Evolutionary conservation across 2,888 invertebrate species (phyloP).

Genomic region (Brenthis daphne): DNA sequence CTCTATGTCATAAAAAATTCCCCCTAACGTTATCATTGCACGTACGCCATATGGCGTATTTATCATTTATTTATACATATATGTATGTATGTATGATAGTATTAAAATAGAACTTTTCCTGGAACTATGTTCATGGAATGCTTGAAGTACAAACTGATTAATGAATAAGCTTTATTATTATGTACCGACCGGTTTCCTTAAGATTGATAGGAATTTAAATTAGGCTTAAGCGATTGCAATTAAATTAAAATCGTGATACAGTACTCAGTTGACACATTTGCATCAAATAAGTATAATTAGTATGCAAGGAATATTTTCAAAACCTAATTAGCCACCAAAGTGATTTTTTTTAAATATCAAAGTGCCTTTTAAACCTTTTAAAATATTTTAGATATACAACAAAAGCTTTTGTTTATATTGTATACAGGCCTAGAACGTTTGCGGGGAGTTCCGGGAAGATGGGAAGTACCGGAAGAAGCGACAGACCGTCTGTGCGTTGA

Average conservation of each 20-base stretch:
- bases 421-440: slow-evolving; percentile 62
- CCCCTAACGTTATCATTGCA: background rate
- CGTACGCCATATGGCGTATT: slow-evolving; percentile 1
- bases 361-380: background rate
- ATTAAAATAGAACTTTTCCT: slow-evolving; percentile 8
- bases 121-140: background rate
- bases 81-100: background rate
- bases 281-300: too few relatives aligned
- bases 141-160: background rate
- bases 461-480: slow-evolving; percentile 88
- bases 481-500: slow-evolving; percentile 95
- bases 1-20: background rate
- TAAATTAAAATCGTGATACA: too few relatives aligned
- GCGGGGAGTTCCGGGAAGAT: slow-evolving; percentile 76
- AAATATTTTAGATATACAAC: background rate
- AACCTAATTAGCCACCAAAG: too few relatives aligned
- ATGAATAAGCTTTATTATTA: too few relatives aligned
- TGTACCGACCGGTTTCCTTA: too few relatives aligned
- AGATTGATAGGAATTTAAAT: too few relatives aligned
- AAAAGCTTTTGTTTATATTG: background rate
- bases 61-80: background rate
- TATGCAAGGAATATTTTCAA: too few relatives aligned
- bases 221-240: too few relatives aligned
- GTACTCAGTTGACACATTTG: too few relatives aligned
- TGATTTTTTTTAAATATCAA: background rate